A percentile compares a stretch with the other conserved stretches of the same genome.
Evolutionary conservation across 2,888 invertebrate genomes (phyloP).

Genomic region (Eupeodes luniger): DNA sequence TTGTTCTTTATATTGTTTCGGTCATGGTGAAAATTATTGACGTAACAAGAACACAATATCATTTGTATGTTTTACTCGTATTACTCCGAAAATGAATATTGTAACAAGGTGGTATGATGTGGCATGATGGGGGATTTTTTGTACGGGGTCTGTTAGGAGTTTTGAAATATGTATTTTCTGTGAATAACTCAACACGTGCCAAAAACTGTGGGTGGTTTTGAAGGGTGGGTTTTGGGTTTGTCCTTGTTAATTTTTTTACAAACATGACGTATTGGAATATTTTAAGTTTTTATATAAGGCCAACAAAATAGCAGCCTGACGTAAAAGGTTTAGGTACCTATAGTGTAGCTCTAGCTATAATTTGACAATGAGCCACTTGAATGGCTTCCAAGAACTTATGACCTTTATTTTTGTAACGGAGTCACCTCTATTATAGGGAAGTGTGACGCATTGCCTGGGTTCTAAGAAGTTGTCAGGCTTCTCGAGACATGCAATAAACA

Average conservation of each 20-base stretch:
- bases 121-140: not conserved
- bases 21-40: conserved; percentile 64
- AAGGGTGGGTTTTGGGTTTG: not conserved
- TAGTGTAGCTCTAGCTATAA: not conserved
- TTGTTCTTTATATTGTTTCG: conserved; percentile 59
- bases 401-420: conserved; percentile 31
- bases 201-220: not conserved
- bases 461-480: conserved; percentile 20
- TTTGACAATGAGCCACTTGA: conserved; percentile 55
- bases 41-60: conserved; percentile 49
- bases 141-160: conserved; percentile 23
- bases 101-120: conserved; percentile 17
- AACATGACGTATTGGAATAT: conserved; percentile 6
- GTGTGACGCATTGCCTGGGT: conserved; percentile 17
- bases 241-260: conserved; percentile 8
- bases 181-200: conserved; percentile 57
- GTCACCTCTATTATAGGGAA: not conserved
- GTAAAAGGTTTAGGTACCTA: conserved; percentile 21
- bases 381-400: conserved; percentile 40
- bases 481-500: conserved; percentile 16
- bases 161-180: not conserved
- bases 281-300: not conserved
- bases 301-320: conserved; percentile 21
- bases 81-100: conserved; percentile 40
- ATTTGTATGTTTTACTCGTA: conserved; percentile 24